These are phyloP conservation scores for Galago senegalensis DNA, from an alignment of 2,797 vertebrate genomes.

Conservation along the genomic window DNA sequence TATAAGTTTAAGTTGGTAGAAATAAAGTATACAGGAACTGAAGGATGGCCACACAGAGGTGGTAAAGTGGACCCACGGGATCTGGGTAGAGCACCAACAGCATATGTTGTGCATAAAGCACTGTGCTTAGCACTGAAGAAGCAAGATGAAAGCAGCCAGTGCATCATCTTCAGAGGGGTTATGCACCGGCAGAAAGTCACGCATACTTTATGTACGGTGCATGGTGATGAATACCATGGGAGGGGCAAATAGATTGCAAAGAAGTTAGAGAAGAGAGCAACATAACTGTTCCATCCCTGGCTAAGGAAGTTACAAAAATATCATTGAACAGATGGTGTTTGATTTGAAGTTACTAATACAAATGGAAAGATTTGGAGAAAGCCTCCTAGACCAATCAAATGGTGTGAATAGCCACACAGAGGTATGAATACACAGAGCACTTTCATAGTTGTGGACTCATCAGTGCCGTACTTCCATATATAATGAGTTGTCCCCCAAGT, in stretches of 20 bases:
- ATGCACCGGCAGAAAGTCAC: background rate
- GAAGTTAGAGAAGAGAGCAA: background rate
- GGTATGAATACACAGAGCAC: background rate
- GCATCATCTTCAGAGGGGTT: background rate
- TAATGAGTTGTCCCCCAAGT: background rate
- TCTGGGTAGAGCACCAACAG: background rate
- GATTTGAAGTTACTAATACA: background rate
- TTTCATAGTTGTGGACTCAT: background rate
- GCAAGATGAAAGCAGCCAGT: background rate
- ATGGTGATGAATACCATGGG: background rate
- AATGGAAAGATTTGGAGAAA: background rate
- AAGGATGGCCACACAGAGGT: background rate
- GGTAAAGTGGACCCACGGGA: background rate
- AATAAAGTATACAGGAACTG: conserved; percentile 13
- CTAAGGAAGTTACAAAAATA: background rate
- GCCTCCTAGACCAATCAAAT: background rate
- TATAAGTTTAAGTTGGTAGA: background rate
- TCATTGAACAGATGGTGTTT: background rate
- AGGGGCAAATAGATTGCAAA: background rate
- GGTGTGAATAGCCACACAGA: background rate
- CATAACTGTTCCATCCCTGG: background rate
- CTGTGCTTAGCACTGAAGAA: background rate
- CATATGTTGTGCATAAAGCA: background rate
- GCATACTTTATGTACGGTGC: background rate
- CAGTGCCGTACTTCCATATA: background rate